Conservation (phyloP, 2,113 vertebrate genomes). For the Silurus meridionalis region DNA sequence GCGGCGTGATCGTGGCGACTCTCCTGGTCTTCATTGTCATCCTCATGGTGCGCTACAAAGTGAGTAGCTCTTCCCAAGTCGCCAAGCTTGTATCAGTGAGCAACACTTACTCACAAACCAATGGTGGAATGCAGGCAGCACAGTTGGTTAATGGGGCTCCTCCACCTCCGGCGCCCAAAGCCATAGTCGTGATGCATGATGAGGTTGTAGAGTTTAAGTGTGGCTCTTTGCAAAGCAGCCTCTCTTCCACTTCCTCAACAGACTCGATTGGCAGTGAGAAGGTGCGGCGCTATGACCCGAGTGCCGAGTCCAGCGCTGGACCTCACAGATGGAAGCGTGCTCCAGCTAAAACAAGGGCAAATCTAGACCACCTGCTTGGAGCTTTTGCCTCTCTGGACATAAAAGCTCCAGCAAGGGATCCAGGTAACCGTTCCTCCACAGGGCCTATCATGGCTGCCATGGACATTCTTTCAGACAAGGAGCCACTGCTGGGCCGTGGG, state of each 20-base stretch:
- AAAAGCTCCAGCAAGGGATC: constrained; percentile 78
- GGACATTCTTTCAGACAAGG: constrained; percentile 84
- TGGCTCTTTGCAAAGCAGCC: constrained; percentile 82
- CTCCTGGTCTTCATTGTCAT: constrained; percentile 94
- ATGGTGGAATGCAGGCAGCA: constrained; percentile 78
- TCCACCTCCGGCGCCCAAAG: constrained; percentile 67
- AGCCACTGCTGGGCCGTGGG: constrained; percentile 88
- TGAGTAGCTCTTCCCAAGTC: constrained; percentile 79
- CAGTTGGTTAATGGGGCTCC: constrained; percentile 66
- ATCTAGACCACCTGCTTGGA: constrained; percentile 92
- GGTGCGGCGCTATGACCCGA: constrained; percentile 68
- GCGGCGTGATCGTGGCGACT: constrained; percentile 92
- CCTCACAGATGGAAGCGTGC: constrained; percentile 82
- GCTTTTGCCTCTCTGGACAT: constrained; percentile 94
- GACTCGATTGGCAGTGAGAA: constrained; percentile 70
- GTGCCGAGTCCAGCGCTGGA: constrained; percentile 75
- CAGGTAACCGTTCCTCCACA: constrained; percentile 73
- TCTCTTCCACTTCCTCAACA: constrained; percentile 86
- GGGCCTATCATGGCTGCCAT: constrained; percentile 42
- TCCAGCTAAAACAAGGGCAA: constrained; percentile 81
- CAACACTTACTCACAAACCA: constrained; percentile 93
- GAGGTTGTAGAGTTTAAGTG: constrained; percentile 91
- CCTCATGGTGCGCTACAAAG: constrained; percentile 95
- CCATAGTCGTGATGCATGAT: constrained; percentile 85
- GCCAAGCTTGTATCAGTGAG: constrained; percentile 84